Base-by-base conservation (phyloP, 2,888 invertebrate genomes). In the Dicranocentrus wangi region DNA sequence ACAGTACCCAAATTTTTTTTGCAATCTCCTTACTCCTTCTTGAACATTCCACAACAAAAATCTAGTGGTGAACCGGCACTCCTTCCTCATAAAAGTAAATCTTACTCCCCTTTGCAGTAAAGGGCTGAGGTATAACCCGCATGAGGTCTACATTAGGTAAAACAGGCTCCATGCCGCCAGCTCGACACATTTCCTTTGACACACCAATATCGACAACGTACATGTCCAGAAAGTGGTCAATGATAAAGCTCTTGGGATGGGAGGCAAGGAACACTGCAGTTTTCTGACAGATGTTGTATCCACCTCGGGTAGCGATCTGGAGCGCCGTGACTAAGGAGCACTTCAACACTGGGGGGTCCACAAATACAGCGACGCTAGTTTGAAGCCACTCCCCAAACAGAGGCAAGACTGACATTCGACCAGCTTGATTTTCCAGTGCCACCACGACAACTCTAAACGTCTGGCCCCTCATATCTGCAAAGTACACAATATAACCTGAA, bases 271-370 rank as follows among this genome's bases (percentile, higher is more conserved):
- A 39, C 0, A 78, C 5, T 0, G 61, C 15, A 3, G 78, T 70
- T 21, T 63, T 78, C 17, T 70, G 61, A 19, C 61, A 28, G 0
- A 70, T 63, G 28, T 70, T 63, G 43, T 78, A 78, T 10, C 23
- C 19, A 21, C 70, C 78, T 10, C 21, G 1, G 19, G 23, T 32
- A n/a, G 78, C 78, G 21, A 70, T 21, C 23, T 70, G 70, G 3
- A 78, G 19, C 15, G 70, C 78, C 1, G 70, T 27, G 0, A 7
- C 42, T 27, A 70, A 78, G 0, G 70, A 78, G 10, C 70, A 70
- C 17, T 70, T 78, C 1, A 78, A n/a, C n/a, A 70, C 19, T 7
- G 78, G 78, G 5, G 78, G 78, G n/a, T 78, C 78, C 17, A 78
- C 23, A 25, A 78, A 70, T 13, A 78, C 39, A 3, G 53, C 65